phyloP scores from a whole-genome alignment of 2,888 invertebrate species.

The Balanococcus diminutus region DNA sequence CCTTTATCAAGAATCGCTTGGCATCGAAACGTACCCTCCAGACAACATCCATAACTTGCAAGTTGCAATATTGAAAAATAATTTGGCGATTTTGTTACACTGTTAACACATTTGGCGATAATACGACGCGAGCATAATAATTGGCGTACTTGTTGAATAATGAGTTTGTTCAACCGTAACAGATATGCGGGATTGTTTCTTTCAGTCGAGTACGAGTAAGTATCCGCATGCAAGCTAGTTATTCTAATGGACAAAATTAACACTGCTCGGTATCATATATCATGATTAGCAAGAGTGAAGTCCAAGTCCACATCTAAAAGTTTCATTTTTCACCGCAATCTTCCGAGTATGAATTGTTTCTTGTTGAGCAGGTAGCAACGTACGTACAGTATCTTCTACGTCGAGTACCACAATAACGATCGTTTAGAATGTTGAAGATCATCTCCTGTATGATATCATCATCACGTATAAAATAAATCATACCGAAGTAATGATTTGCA shows the following conservation, averaged over 20 bases:
- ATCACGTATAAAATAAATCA: conserved; percentile 3
- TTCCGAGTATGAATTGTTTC: neutral
- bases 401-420: neutral
- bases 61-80: neutral
- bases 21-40: neutral
- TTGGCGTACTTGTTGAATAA: conserved; percentile 10
- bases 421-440: neutral
- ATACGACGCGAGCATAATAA: conserved; percentile 1
- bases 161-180: conserved; percentile 34
- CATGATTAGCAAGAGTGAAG: neutral
- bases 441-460: neutral
- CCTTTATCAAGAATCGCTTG: neutral
- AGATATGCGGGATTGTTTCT: conserved; percentile 18
- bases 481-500: neutral
- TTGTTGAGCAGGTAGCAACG: neutral
- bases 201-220: neutral
- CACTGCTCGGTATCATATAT: neutral
- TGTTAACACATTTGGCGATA: neutral
- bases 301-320: neutral
- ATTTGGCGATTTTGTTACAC: neutral
- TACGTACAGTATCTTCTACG: neutral
- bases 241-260: neutral
- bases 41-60: neutral
- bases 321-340: neutral
- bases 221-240: neutral